These are phyloP conservation scores for Loripinus fragilis DNA, from an alignment of 2,888 invertebrate species.

Conservation along the genomic window DNA sequence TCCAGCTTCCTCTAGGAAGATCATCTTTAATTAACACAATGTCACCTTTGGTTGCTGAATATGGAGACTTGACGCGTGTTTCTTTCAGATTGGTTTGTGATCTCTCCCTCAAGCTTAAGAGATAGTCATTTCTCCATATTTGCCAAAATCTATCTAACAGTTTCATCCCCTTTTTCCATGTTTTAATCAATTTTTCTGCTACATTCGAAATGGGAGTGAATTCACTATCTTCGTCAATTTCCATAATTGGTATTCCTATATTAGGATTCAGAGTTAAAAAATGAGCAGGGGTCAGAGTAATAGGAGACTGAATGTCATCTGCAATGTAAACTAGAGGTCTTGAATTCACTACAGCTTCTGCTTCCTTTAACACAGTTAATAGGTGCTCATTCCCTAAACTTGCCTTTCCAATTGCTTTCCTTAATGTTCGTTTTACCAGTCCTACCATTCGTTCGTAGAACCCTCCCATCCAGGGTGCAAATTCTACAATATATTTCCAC, in stretches of 20 bases:
- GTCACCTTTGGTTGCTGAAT: too few species aligned
- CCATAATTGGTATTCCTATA: too few species aligned
- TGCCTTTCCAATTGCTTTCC: constrained; percentile 14
- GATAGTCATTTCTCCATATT: too few species aligned
- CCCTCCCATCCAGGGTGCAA: constrained; percentile 20
- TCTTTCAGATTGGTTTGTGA: not conserved
- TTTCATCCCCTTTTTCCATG: too few species aligned
- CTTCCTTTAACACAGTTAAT: constrained; percentile 19
- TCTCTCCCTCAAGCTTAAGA: too few species aligned
- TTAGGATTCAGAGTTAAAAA: too few species aligned
- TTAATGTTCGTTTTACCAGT: constrained; percentile 13
- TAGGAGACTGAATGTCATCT: constrained; percentile 8
- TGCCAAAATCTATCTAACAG: constrained; percentile 23
- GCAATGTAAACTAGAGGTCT: constrained; percentile 19
- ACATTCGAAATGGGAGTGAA: not conserved
- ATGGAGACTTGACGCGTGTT: not conserved
- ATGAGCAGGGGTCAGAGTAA: constrained; percentile 17
- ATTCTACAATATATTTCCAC: constrained; percentile 21
- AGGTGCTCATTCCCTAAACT: not conserved
- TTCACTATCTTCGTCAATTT: constrained; percentile 12
- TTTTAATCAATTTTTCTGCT: too few species aligned
- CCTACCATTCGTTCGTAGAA: constrained; percentile 17
- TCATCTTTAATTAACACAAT: constrained; percentile 31
- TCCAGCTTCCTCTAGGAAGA: constrained; percentile 25
- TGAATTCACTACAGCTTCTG: constrained; percentile 24